Evolutionary conservation across 1,140 invertebrate species (phyloP).

Genomic region (Megalopta genalis): DNA sequence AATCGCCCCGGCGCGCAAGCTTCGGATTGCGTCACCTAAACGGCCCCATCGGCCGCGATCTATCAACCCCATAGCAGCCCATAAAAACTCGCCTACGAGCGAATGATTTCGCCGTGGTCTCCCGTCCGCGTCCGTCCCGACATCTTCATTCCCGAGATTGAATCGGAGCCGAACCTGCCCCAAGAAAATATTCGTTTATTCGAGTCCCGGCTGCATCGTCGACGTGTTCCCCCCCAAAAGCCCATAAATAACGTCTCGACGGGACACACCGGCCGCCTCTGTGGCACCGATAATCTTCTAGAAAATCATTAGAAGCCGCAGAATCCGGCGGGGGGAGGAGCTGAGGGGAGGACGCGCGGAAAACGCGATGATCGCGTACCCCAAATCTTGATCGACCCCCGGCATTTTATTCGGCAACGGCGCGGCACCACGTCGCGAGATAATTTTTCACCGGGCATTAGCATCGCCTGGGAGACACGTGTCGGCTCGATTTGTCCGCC

Average conservation of each 20-base stretch:
- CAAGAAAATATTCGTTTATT: conserved; percentile 12
- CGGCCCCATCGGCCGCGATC: too few relatives aligned
- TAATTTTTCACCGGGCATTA: conserved; percentile 62
- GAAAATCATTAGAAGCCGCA: conserved; percentile 53
- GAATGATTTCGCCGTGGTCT: background rate
- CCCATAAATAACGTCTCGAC: conserved; percentile 36
- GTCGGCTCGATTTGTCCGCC: conserved; percentile 48
- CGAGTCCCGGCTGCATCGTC: background rate
- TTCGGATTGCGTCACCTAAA: too few relatives aligned
- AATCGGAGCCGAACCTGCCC: conserved; percentile 2
- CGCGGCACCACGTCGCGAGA: conserved; percentile 42
- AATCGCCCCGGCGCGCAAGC: too few relatives aligned
- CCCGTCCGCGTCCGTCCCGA: background rate
- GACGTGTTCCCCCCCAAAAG: background rate
- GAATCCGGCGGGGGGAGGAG: too few relatives aligned
- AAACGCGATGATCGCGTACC: background rate
- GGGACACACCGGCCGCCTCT: background rate
- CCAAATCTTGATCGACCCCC: background rate
- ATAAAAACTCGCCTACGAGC: background rate
- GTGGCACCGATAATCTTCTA: conserved; percentile 21
- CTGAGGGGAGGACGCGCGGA: too few relatives aligned
- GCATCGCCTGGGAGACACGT: conserved; percentile 46
- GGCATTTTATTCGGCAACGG: conserved; percentile 46
- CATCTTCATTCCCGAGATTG: conserved; percentile 3
- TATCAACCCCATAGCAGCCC: background rate